Evolutionary conservation across 2,113 vertebrate species (phyloP).

Genomic region (Callochromis pleurospilus): DNA sequence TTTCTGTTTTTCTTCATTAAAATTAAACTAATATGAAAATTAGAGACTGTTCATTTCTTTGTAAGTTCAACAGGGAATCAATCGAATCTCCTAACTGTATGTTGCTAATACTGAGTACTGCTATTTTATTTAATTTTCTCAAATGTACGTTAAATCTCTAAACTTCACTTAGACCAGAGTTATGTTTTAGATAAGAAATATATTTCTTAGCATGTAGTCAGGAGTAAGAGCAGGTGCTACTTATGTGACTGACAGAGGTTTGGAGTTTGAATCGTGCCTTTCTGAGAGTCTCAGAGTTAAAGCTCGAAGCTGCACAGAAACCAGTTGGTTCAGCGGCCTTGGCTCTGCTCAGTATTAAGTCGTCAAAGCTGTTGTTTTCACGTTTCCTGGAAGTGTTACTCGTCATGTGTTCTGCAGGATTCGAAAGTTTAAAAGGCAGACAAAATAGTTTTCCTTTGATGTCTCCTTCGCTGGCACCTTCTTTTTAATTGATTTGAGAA

Average conservation of each 20-base stretch:
- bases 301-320: not conserved
- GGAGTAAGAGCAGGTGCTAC: not conserved
- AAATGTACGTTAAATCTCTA: not conserved
- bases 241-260: slow-evolving; percentile 2
- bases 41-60: not conserved
- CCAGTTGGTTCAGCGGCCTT: not conserved
- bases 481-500: not conserved
- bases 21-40: not conserved
- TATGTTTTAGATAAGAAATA: not conserved
- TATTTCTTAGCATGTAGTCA: not conserved
- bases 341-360: not conserved
- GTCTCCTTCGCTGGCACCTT: not conserved
- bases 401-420: not conserved
- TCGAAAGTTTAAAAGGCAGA: not conserved
- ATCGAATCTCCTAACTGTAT: fast-evolving
- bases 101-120: not conserved
- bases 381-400: not conserved
- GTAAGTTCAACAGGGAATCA: not conserved
- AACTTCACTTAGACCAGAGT: not conserved
- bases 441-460: not conserved
- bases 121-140: not conserved
- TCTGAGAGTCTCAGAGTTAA: not conserved
- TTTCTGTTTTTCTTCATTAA: not conserved
- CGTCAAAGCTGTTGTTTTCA: not conserved
- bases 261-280: not conserved